Conservation (phyloP, 2,113 vertebrate species). For the Grallaria varia region DNA sequence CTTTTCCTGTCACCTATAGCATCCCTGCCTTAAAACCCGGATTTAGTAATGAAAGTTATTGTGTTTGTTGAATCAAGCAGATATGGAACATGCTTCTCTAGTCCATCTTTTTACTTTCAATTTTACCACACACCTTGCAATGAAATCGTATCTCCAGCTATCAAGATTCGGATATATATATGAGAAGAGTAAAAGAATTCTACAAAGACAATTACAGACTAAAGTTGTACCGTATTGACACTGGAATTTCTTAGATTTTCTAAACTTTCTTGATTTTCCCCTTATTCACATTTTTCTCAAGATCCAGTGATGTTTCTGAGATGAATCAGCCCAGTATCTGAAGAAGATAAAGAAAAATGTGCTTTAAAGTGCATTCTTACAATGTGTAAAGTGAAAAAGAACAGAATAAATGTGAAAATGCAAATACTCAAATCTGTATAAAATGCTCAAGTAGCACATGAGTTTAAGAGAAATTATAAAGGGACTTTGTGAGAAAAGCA, state of each 20-base stretch:
- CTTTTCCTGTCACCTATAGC: accelerated
- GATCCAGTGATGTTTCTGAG: background rate
- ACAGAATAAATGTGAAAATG: background rate
- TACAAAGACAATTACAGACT: background rate
- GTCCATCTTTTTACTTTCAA: background rate
- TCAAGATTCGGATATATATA: background rate
- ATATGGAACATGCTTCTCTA: background rate
- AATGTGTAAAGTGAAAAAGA: background rate
- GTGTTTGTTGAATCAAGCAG: background rate
- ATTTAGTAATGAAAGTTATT: background rate
- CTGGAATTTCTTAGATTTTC: background rate
- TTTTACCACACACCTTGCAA: background rate
- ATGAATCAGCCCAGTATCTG: accelerated
- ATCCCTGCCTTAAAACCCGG: background rate
- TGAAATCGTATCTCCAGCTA: background rate
- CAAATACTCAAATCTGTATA: background rate
- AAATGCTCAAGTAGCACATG: background rate
- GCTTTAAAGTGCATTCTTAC: accelerated
- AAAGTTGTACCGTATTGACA: background rate
- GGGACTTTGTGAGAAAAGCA: background rate
- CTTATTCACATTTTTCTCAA: background rate
- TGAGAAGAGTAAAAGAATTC: background rate
- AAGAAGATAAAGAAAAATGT: background rate
- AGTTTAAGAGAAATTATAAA: background rate
- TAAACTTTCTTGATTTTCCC: background rate